Percentiles rank a stretch among this genome's conserved stretches.
These are phyloP conservation scores for Xylota segnis DNA, from an alignment of 2,888 invertebrate genomes.

Conservation along the genomic window DNA sequence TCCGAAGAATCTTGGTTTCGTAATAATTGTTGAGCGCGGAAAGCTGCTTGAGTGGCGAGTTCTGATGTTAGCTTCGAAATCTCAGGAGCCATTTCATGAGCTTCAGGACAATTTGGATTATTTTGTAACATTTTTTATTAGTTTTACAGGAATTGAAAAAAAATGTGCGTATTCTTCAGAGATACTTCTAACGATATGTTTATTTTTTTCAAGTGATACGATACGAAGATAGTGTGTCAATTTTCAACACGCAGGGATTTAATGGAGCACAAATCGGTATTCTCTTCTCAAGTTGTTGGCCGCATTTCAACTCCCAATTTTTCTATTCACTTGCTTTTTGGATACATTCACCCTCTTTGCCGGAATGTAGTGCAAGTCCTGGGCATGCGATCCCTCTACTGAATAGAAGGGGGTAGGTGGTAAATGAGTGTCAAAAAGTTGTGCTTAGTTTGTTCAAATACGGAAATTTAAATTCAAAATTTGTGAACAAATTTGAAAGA, in stretches of 20 bases:
- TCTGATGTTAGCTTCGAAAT: slow-evolving; percentile 84
- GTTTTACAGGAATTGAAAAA: background rate
- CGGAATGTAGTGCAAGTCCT: slow-evolving; percentile 39
- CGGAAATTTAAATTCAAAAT: background rate
- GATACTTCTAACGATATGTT: slow-evolving; percentile 43
- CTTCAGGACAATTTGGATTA: slow-evolving; percentile 71
- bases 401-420: slow-evolving; percentile 32
- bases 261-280: slow-evolving; percentile 30
- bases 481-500: background rate
- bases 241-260: slow-evolving; percentile 9
- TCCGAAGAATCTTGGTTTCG: slow-evolving; percentile 73
- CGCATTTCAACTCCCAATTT: slow-evolving; percentile 38
- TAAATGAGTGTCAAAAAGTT: slow-evolving; percentile 19
- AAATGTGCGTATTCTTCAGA: slow-evolving; percentile 55
- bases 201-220: slow-evolving; percentile 8
- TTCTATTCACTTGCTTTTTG: slow-evolving; percentile 30
- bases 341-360: slow-evolving; percentile 54
- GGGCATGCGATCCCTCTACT: slow-evolving; percentile 44
- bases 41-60: slow-evolving; percentile 84
- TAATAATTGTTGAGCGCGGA: slow-evolving; percentile 83
- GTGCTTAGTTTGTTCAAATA: slow-evolving; percentile 13
- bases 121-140: slow-evolving; percentile 78
- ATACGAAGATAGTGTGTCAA: background rate
- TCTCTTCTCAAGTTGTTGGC: slow-evolving; percentile 28
- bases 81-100: slow-evolving; percentile 82